Conservation (phyloP, 2,113 vertebrate genomes). For the Dissostichus mawsoni region DNA sequence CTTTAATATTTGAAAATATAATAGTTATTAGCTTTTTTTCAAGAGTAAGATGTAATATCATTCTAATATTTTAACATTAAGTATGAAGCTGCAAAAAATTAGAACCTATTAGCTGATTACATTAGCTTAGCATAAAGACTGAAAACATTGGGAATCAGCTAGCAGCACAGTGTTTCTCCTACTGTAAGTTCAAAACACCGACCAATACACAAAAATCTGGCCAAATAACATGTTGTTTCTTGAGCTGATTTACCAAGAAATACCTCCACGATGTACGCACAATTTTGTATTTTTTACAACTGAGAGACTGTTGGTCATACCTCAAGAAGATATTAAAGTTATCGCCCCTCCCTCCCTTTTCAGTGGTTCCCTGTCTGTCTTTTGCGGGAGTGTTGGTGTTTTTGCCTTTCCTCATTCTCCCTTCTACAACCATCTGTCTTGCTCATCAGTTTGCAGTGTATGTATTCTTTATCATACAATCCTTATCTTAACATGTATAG, state of each 20-base stretch:
- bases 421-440: too few species aligned
- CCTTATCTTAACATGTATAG: too few species aligned
- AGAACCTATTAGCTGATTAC: not conserved
- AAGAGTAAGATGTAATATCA: not conserved
- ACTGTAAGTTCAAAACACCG: not conserved
- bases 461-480: too few species aligned
- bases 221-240: not conserved
- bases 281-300: too few species aligned
- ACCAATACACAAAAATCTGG: not conserved
- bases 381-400: too few species aligned
- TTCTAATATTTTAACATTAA: not conserved
- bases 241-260: not conserved
- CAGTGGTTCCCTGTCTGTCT: too few species aligned
- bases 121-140: not conserved
- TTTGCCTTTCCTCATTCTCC: too few species aligned
- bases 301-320: too few species aligned
- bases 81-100: not conserved
- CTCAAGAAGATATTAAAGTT: too few species aligned
- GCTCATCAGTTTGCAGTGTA: too few species aligned
- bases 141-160: not conserved
- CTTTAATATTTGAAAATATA: too few species aligned
- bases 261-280: not conserved
- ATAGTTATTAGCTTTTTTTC: not conserved
- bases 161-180: not conserved
- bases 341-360: too few species aligned